Evolutionary conservation across 2,888 invertebrate genomes (phyloP).

Genomic region (Epinotia demarniana): DNA sequence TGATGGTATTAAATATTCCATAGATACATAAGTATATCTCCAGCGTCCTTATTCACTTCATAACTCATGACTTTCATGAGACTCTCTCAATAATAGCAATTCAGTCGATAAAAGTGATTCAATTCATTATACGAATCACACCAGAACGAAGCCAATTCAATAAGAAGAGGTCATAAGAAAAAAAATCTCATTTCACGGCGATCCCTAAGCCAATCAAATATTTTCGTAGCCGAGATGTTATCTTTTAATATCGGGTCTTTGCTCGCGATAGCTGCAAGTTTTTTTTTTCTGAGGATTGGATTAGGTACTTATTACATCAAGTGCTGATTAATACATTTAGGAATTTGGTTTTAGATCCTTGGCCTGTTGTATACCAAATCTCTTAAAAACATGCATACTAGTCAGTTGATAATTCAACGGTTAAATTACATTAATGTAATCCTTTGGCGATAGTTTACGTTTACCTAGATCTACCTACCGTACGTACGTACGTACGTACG

Average conservation of each 20-base stretch:
- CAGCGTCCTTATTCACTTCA: background rate
- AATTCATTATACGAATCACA: constrained; percentile 50
- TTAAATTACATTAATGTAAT: too few relatives aligned
- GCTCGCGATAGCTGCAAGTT: constrained; percentile 36
- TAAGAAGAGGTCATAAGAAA: constrained; percentile 56
- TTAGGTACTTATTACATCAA: constrained; percentile 6
- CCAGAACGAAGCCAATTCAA: constrained; percentile 51
- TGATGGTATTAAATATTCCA: background rate
- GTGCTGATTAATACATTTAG: background rate
- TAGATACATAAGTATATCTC: background rate
- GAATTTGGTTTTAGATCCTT: background rate
- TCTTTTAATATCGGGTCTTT: constrained; percentile 67
- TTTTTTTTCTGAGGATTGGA: constrained; percentile 44
- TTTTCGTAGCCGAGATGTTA: constrained; percentile 71
- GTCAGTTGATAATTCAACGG: too few relatives aligned
- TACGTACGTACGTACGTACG: too few relatives aligned
- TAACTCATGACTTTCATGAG: constrained; percentile 40
- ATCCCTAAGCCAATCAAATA: constrained; percentile 69
- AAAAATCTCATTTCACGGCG: constrained; percentile 50
- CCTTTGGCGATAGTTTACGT: too few relatives aligned
- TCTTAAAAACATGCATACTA: background rate
- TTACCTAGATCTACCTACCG: too few relatives aligned
- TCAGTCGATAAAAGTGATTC: constrained; percentile 46
- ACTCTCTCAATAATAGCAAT: constrained; percentile 33
- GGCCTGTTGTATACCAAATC: background rate